These are phyloP conservation scores for Drosophila nr. perissopoda DNA, from an alignment of 2,888 invertebrate species.

Conservation along the genomic window DNA sequence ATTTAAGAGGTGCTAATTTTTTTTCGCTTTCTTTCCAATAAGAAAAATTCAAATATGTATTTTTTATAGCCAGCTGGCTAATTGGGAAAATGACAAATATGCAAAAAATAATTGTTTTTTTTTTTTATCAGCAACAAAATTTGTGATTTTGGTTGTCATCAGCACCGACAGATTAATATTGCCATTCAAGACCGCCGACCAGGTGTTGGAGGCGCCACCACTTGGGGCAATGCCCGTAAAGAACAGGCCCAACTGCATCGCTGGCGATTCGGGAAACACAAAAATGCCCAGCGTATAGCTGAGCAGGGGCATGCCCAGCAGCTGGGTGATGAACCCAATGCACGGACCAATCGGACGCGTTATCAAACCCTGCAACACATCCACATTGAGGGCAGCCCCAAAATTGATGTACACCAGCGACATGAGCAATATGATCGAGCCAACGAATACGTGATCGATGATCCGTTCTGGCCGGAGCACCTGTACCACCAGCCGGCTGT, in stretches of 20 bases:
- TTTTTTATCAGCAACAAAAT: too few species aligned
- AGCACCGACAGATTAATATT: conserved; percentile 97
- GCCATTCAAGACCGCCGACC: conserved; percentile 95
- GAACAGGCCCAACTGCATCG: conserved; percentile 93
- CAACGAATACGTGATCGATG: conserved; percentile 91
- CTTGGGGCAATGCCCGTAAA: conserved; percentile 95
- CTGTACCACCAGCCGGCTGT: conserved; percentile 85
- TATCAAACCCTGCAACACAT: conserved; percentile 73
- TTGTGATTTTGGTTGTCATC: conserved; percentile 90
- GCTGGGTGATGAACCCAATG: conserved; percentile 92
- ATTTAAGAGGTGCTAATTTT: too few species aligned
- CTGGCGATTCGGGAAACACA: conserved; percentile 89
- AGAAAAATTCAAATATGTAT: too few species aligned
- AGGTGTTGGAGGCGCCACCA: conserved; percentile 98
- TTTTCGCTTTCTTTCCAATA: too few species aligned
- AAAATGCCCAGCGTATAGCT: conserved; percentile 90
- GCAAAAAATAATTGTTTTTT: too few species aligned
- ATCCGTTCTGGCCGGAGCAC: conserved; percentile 88
- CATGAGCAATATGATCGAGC: conserved; percentile 90
- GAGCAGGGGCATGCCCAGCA: conserved; percentile 93
- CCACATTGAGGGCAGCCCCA: conserved; percentile 93
- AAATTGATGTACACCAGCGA: conserved; percentile 95
- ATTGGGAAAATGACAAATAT: too few species aligned
- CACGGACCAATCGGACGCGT: conserved; percentile 88
- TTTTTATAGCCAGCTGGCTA: too few species aligned